Percentiles rank a stretch among this genome's conserved stretches.
Evolutionary conservation across 2,797 vertebrate genomes (phyloP).

Genomic region (Enteromius treurensis): DNA sequence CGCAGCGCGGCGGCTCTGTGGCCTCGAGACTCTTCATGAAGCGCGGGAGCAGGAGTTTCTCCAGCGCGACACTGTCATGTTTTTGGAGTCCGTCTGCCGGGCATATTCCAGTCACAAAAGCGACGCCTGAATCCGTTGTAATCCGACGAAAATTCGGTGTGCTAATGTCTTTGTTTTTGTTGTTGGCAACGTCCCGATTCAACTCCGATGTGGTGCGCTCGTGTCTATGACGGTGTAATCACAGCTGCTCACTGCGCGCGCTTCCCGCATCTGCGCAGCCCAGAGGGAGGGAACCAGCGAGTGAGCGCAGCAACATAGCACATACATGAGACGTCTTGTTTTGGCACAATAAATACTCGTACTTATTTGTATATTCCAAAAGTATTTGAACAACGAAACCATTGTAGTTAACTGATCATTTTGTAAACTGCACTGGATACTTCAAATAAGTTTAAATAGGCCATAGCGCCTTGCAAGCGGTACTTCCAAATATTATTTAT

Average conservation of each 20-base stretch:
- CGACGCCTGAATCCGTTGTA: conserved; percentile 14
- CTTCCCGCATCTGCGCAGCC: conserved; percentile 60
- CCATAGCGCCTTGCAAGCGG: not conserved
- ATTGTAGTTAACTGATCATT: not conserved
- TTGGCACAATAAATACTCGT: not conserved
- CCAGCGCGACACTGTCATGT: conserved; percentile 70
- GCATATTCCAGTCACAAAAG: conserved; percentile 54
- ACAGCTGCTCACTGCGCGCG: conserved; percentile 58
- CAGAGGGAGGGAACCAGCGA: conserved; percentile 33
- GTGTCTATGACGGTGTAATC: conserved; percentile 58
- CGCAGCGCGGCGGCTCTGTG: conserved; percentile 69
- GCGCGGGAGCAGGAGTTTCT: conserved; percentile 76
- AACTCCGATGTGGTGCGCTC: conserved; percentile 43
- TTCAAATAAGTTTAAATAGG: not conserved
- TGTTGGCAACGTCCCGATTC: conserved; percentile 52
- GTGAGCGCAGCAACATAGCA: not conserved
- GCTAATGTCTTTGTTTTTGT: conserved; percentile 48
- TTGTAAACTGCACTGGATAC: not conserved
- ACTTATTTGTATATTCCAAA: not conserved
- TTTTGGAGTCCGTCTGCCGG: conserved; percentile 60
- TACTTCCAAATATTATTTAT: not conserved
- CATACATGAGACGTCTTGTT: conserved; percentile 1
- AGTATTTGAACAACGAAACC: not conserved
- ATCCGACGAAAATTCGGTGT: not conserved
- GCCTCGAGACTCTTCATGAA: conserved; percentile 74